phyloP scores from a whole-genome alignment of 1,140 invertebrate species.

The Drosophila nigromelanica region DNA sequence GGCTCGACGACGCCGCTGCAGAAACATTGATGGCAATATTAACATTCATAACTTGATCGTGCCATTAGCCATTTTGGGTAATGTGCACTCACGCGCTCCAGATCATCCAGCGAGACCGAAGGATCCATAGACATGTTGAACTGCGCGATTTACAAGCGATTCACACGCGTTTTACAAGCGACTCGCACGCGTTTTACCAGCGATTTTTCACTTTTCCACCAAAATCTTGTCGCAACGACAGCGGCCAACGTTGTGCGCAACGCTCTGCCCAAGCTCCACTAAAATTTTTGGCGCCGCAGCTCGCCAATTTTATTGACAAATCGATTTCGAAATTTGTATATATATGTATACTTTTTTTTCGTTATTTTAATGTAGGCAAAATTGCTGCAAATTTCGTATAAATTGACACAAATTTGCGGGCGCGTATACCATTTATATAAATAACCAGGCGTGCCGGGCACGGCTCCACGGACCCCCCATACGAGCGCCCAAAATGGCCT shows the following conservation, averaged over 20 bases:
- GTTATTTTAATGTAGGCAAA: conserved; percentile 34
- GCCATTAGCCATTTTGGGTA: too few relatives aligned
- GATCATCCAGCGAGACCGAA: conserved; percentile 71
- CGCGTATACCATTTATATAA: conserved; percentile 61
- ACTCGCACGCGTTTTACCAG: conserved; percentile 3
- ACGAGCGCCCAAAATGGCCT: conserved; percentile 57
- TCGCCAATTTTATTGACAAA: conserved; percentile 81
- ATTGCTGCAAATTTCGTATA: conserved; percentile 61
- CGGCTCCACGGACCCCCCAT: conserved; percentile 43
- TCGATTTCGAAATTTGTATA: conserved; percentile 72
- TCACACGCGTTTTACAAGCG: background rate
- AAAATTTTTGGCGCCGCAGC: conserved; percentile 65
- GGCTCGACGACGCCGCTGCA: conserved; percentile 65
- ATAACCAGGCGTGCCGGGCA: conserved; percentile 63
- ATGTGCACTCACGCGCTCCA: conserved; percentile 71
- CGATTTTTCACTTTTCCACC: conserved; percentile 13
- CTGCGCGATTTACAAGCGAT: background rate
- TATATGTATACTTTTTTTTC: conserved; percentile 28
- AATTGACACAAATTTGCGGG: conserved; percentile 76
- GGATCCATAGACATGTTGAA: conserved; percentile 76
- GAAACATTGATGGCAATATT: background rate
- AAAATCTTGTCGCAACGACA: conserved; percentile 23
- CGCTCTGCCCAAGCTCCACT: conserved; percentile 75
- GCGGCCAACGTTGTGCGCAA: conserved; percentile 55
- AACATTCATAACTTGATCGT: too few relatives aligned